Conservation (phyloP, 2,113 vertebrate species). For the Sinocyclocheilus maitianheensis region DNA sequence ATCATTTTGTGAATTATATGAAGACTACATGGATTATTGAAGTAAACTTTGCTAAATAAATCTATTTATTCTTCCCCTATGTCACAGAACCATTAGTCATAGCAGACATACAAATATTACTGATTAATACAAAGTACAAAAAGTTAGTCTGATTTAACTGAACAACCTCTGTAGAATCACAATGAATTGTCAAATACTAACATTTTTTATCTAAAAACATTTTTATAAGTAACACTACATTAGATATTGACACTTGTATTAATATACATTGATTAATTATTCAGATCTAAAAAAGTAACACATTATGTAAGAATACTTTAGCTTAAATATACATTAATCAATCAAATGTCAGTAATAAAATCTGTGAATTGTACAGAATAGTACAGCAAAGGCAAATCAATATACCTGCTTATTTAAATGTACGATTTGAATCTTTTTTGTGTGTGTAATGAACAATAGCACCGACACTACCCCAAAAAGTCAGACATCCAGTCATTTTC, state of each 20-base stretch:
- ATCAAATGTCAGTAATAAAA: neutral
- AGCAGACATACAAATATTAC: too few relatives aligned
- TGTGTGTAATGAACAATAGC: neutral
- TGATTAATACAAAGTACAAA: neutral
- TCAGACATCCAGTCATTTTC: conserved; percentile 75
- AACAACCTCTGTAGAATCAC: neutral
- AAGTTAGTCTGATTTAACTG: neutral
- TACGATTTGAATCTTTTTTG: neutral
- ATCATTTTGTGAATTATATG: neutral
- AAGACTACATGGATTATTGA: neutral
- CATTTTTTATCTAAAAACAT: neutral
- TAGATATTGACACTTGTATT: neutral
- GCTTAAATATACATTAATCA: conserved; percentile 16
- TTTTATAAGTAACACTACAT: neutral
- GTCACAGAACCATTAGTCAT: neutral
- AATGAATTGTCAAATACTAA: neutral
- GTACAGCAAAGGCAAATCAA: neutral
- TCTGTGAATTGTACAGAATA: neutral
- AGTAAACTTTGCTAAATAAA: neutral
- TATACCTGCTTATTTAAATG: neutral
- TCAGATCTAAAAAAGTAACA: neutral
- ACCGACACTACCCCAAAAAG: conserved; percentile 64
- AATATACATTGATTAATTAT: neutral
- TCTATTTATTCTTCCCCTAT: neutral
- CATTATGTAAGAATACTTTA: neutral